Percentiles rank a stretch among this genome's conserved stretches.
These are phyloP conservation scores for Garrulus glandarius DNA, from an alignment of 2,797 vertebrate species.

Conservation along the genomic window DNA sequence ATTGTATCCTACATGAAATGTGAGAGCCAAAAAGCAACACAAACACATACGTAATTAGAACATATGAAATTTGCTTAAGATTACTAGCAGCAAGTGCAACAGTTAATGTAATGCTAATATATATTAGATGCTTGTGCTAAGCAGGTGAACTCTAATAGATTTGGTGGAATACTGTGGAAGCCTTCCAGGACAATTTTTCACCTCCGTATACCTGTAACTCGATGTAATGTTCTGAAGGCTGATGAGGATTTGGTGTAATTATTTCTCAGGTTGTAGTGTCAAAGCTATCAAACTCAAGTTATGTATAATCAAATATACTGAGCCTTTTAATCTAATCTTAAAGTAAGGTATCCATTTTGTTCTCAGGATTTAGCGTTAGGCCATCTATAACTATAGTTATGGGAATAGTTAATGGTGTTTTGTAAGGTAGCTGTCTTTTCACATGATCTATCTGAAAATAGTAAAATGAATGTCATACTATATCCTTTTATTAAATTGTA, in stretches of 20 bases:
- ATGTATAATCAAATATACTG: not conserved
- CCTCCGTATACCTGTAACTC: not conserved
- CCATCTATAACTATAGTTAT: not conserved
- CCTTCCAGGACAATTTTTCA: not conserved
- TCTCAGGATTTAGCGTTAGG: not conserved
- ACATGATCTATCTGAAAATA: not conserved
- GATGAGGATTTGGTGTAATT: not conserved
- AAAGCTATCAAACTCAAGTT: not conserved
- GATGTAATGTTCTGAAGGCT: not conserved
- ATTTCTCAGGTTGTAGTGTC: not conserved
- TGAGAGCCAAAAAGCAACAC: fast-evolving
- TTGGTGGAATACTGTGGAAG: not conserved
- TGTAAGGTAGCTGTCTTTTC: not conserved
- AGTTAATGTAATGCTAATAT: not conserved
- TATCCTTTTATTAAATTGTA: not conserved
- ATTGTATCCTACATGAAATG: not conserved
- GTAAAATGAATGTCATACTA: not conserved
- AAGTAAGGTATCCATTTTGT: not conserved
- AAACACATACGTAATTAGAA: not conserved
- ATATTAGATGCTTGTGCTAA: not conserved
- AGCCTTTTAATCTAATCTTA: not conserved
- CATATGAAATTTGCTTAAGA: not conserved
- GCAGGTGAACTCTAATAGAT: not conserved
- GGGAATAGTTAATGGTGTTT: not conserved
- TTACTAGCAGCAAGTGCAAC: not conserved